Percentiles rank a stretch among this genome's conserved stretches.
phyloP scores from a whole-genome alignment of 2,113 vertebrate genomes.

The Halcyon malimbica region DNA sequence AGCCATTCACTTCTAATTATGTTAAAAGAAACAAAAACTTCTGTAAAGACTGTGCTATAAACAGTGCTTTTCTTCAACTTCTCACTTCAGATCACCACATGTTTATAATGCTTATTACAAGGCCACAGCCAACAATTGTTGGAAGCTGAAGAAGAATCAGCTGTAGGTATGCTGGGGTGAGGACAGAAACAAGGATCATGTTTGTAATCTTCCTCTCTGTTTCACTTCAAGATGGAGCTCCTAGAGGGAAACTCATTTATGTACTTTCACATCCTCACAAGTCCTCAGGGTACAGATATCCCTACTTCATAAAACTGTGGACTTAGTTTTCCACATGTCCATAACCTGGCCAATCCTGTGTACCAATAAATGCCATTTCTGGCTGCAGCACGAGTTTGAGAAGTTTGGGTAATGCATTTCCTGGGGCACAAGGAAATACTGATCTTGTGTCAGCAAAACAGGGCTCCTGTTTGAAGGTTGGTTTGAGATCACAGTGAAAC shows the following conservation, averaged over 20 bases:
- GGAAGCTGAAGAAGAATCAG: not conserved
- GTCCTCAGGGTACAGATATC: not conserved
- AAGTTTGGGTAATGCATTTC: not conserved
- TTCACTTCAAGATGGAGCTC: not conserved
- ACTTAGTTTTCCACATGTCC: not conserved
- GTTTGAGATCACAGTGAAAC: rapidly evolving
- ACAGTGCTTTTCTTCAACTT: not conserved
- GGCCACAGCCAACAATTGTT: not conserved
- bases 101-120: not conserved
- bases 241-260: not conserved
- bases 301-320: not conserved
- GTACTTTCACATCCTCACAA: rapidly evolving
- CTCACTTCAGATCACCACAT: not conserved
- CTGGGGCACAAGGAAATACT: rapidly evolving
- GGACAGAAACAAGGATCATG: not conserved
- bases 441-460: rapidly evolving
- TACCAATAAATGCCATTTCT: rapidly evolving
- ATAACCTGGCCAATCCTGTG: too few species aligned
- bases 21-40: not conserved
- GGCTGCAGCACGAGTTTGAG: not conserved
- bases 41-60: not conserved
- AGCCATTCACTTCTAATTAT: not conserved
- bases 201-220: not conserved
- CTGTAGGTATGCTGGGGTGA: not conserved
- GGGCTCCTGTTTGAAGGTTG: not conserved